These are phyloP conservation scores for Brachymystax lenok DNA, from an alignment of 2,797 vertebrate species.

Conservation along the genomic window DNA sequence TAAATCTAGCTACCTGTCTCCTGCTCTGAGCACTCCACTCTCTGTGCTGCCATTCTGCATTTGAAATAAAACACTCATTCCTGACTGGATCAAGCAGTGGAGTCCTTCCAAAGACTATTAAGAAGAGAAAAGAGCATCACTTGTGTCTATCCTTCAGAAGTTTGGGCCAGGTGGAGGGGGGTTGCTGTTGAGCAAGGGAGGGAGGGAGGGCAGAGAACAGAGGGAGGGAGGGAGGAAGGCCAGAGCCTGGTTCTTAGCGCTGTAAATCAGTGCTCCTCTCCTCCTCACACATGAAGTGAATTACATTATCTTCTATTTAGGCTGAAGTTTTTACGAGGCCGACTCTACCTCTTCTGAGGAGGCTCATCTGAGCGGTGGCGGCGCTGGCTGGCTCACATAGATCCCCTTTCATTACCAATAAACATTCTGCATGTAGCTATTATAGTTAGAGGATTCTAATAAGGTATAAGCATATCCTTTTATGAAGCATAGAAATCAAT, in stretches of 20 bases:
- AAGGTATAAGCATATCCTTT: slow-evolving; percentile 73
- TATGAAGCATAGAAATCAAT: slow-evolving; percentile 78
- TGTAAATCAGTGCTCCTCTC: slow-evolving; percentile 59
- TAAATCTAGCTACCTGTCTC: slow-evolving; percentile 38
- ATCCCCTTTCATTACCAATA: slow-evolving; percentile 76
- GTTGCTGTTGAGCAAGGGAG: background rate
- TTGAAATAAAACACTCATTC: slow-evolving; percentile 57
- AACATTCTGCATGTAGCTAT: slow-evolving; percentile 72
- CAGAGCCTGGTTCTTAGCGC: slow-evolving; percentile 36
- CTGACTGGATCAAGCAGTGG: slow-evolving; percentile 51
- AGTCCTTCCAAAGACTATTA: slow-evolving; percentile 45
- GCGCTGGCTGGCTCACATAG: slow-evolving; percentile 61
- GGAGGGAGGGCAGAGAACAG: slow-evolving; percentile 20
- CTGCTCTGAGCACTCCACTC: slow-evolving; percentile 38
- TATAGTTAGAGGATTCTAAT: slow-evolving; percentile 78
- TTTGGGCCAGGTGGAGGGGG: slow-evolving; percentile 5
- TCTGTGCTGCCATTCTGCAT: slow-evolving; percentile 50
- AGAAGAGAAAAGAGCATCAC: slow-evolving; percentile 29
- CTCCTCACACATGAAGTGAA: slow-evolving; percentile 56
- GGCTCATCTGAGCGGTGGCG: slow-evolving; percentile 44
- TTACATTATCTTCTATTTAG: slow-evolving; percentile 62
- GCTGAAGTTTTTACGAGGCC: slow-evolving; percentile 66
- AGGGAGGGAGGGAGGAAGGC: slow-evolving; percentile 5
- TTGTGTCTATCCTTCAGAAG: slow-evolving; percentile 34
- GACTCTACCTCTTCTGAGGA: slow-evolving; percentile 50